A percentile compares a stretch with the other conserved stretches of the same genome.
These are phyloP conservation scores for Chelonoidis abingdonii DNA, from an alignment of 2,113 vertebrate genomes.

Conservation along the genomic window DNA sequence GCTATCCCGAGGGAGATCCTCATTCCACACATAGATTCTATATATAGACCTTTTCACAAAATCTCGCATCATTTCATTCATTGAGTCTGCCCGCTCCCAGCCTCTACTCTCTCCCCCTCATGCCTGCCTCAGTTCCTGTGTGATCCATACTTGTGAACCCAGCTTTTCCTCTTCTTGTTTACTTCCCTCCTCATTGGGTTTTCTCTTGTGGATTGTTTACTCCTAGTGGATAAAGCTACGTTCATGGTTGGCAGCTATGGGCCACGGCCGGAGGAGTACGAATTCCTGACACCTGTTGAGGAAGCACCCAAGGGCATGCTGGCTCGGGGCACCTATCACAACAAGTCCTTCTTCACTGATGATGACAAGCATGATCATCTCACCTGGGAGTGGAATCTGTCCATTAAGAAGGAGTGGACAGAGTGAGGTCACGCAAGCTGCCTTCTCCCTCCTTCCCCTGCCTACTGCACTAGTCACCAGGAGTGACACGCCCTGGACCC, in stretches of 20 bases:
- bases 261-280: slow-evolving; percentile 84
- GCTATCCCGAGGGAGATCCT: background rate
- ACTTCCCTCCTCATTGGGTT: background rate
- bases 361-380: slow-evolving; percentile 87
- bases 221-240: slow-evolving; percentile 83
- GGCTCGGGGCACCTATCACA: slow-evolving; percentile 84
- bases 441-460: slow-evolving; percentile 26
- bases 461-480: slow-evolving; percentile 64
- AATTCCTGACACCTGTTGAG: slow-evolving; percentile 83
- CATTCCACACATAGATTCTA: background rate
- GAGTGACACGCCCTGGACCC: slow-evolving; percentile 34
- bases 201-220: slow-evolving; percentile 33
- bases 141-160: background rate
- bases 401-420: slow-evolving; percentile 88
- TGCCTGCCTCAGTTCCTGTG: background rate
- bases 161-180: background rate
- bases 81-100: background rate
- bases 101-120: background rate
- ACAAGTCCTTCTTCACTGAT: slow-evolving; percentile 87
- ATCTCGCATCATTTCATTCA: background rate
- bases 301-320: slow-evolving; percentile 85
- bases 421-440: slow-evolving; percentile 73
- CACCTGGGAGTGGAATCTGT: slow-evolving; percentile 88
- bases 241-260: slow-evolving; percentile 89
- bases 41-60: background rate